Evolutionary conservation across 1,140 invertebrate genomes (phyloP).

Genomic region (Ooceraea biroi): DNA sequence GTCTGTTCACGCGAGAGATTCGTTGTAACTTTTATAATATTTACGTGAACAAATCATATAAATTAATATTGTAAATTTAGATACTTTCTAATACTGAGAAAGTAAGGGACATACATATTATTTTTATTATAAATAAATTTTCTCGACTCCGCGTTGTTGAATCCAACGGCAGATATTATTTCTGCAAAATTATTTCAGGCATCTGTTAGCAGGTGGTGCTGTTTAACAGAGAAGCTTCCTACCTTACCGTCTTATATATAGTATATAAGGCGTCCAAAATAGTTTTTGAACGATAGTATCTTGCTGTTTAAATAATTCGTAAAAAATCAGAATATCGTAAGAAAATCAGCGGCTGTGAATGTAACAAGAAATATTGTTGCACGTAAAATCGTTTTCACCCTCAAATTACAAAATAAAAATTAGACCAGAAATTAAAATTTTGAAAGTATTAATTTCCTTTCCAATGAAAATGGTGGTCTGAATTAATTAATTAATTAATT

Average conservation of each 20-base stretch:
- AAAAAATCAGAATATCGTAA: too few relatives aligned
- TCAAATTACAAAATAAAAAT: not conserved
- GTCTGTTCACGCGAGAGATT: not conserved
- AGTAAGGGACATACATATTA: not conserved
- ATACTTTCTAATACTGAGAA: too few relatives aligned
- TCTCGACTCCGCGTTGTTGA: constrained; percentile 18
- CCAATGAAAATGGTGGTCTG: too few relatives aligned
- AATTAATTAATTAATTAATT: too few relatives aligned
- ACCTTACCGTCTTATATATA: constrained; percentile 67
- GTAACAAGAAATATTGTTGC: not conserved
- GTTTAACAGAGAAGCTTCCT: constrained; percentile 56
- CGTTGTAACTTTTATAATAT: not conserved
- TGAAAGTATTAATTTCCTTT: not conserved
- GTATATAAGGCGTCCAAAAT: not conserved
- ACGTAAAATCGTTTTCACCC: not conserved
- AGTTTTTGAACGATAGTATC: not conserved
- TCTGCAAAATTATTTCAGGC: constrained; percentile 10
- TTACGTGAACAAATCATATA: not conserved
- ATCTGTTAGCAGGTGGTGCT: constrained; percentile 71
- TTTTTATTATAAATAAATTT: constrained; percentile 10
- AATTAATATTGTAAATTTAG: constrained; percentile 11
- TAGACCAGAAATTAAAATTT: not conserved
- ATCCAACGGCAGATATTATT: constrained; percentile 27
- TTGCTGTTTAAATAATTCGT: constrained; percentile 2
- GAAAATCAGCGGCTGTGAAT: not conserved